Evolutionary conservation across 2,797 vertebrate genomes (phyloP), one percentile per base, ranked within the genome.

Genomic region (Peromyscus attwateri): DNA sequence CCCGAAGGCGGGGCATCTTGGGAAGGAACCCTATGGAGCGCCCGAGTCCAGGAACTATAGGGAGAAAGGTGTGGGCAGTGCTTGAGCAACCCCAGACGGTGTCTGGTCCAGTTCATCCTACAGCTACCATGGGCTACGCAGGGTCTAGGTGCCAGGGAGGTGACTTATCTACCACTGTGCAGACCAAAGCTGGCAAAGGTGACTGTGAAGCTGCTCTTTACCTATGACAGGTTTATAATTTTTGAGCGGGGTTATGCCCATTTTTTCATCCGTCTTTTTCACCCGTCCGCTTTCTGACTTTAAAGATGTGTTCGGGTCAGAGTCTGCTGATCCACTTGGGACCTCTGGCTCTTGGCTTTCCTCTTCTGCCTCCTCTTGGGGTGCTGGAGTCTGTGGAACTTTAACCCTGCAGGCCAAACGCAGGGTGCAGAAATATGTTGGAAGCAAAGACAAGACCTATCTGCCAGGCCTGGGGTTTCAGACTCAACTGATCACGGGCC

Each of bases 1-100:
- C 92, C 68, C 99, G 99, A 83, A 99, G 98, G 71, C 99, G 99
- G 73, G 99, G 99, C 99, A 99, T 99, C 98, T 99, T 99, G 64
- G 99, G 99, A 98, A 99, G 99, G 97, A 99, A 99, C 29, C 99
- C 99, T 17, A 99, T 98, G 1, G 98, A 98, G 82, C 99, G 99
- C 4, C 99, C 99, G 23, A 99, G 98, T 80, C 99, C 99, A 40
- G 99, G 99, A 96, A 99, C 99, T 99, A 90, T 5, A 60, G 96
- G 23, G 68, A 88, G 70, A 97, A 96, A 80, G 21, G 57, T 6
- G 85, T 62, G 37, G 29, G n/a, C 1, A 10, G 82, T 89, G 8
- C 23, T 27, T 79, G 73, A 92, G 52, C 49, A 92, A 62, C 5
- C 46, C 43, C 21, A 31, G 75, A 31, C 9, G 73, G 62, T 17